Evolutionary conservation across 30 jellyfish, hydroid and myxozoan species (phyloP), one percentile per base, ranked within the genome.

Genomic region (Nemopilema nomurai): DNA sequence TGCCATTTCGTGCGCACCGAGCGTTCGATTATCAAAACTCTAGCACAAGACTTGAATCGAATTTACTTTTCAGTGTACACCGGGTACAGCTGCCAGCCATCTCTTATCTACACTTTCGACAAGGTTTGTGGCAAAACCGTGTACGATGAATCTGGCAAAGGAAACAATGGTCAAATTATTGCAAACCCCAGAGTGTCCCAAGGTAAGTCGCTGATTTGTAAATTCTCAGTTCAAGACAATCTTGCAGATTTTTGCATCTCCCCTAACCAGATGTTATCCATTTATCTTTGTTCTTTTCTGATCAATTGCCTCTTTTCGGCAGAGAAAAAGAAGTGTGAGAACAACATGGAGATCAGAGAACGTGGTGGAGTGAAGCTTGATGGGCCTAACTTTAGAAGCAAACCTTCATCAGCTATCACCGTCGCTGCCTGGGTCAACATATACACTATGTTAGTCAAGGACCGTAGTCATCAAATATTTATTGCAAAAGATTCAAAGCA

Each of bases 101-200:
- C 93, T 1, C 28, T 93, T 53, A 18, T 89, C 16, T 88, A 77
- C 85, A 63, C 96, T 1, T 93, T 93, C 69, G 98, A 93, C 62
- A 79, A 57, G 69, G 28, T 69, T 18, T 93, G 98, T 53, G 87
- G 51, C 71, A 62, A 74, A 31, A 53, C 83, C 20, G 81, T 93
- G 20, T 93, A 76, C 53, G 98, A 93, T 67, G 97, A 89, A 79
- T 93, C 98, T n/a, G 93, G 98, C 27, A 84, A 78, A 76, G 98
- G 98, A 13, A 93, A 93, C 70, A 87, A 93, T 50, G 98, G 93
- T 23, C 65, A 51, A 28, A 21, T 85, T 72, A 18, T 31, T 67
- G 97, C 96, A 31, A 24, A 49, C 17, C 22, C 80, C 27, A 25
- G 20, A 22, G 17, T 91, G 32, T 86, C 63, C 25, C 49, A 67